Evolutionary conservation across 2,113 vertebrate genomes (phyloP).

Genomic region (Zosterops hypoxanthus): DNA sequence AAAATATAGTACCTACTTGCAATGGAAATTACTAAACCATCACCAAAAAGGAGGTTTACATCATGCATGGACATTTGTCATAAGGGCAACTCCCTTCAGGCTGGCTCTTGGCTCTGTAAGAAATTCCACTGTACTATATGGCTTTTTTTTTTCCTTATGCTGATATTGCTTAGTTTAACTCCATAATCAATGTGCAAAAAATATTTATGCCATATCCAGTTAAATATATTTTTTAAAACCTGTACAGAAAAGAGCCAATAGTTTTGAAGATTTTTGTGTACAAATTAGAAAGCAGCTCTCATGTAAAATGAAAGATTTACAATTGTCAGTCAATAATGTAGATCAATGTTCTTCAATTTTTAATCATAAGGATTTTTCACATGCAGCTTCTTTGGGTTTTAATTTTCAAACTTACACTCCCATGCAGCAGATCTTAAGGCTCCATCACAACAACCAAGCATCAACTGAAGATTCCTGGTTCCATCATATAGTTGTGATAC

Average conservation of each 20-base stretch:
- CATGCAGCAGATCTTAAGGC: background rate
- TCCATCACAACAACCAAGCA: fast-evolving
- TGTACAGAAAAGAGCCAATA: background rate
- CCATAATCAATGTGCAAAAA: background rate
- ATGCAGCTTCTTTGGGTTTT: background rate
- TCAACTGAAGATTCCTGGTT: background rate
- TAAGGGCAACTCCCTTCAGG: background rate
- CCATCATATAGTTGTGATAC: background rate
- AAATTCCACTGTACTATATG: background rate
- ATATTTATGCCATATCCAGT: background rate
- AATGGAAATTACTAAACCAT: slow-evolving; percentile 29
- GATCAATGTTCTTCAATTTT: background rate
- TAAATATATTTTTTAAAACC: background rate
- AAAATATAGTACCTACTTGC: slow-evolving; percentile 44
- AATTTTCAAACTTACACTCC: background rate
- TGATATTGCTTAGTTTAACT: background rate
- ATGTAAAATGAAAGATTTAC: background rate
- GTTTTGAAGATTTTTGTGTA: background rate
- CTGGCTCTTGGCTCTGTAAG: background rate
- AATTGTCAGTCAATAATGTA: background rate
- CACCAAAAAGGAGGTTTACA: slow-evolving; percentile 19
- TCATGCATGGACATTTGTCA: background rate
- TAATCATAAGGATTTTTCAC: background rate
- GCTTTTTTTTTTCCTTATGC: background rate
- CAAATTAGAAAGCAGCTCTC: background rate